Conservation (phyloP, 1,140 invertebrate species). For the Mamestra configurata region DNA sequence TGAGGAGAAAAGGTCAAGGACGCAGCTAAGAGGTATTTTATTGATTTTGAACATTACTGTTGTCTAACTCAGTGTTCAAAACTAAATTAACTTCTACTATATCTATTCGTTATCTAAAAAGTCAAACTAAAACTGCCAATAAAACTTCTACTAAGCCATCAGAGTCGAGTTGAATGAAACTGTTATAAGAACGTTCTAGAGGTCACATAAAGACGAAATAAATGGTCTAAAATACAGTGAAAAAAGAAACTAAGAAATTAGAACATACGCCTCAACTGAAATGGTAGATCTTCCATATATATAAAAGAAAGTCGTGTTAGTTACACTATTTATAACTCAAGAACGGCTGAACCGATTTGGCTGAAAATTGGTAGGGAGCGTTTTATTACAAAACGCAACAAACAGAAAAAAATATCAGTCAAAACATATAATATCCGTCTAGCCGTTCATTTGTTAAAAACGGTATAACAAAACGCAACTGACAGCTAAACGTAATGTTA, state of each 20-base stretch:
- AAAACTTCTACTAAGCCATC: background rate
- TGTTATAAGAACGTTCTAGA: background rate
- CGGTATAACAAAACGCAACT: too few species aligned
- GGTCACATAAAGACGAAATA: background rate
- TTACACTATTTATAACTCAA: constrained; percentile 55
- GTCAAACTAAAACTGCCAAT: background rate
- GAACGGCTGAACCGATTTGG: constrained; percentile 51
- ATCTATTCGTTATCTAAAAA: background rate
- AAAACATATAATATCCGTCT: too few species aligned
- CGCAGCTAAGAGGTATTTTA: too few species aligned
- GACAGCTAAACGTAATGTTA: too few species aligned
- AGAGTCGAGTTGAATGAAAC: background rate
- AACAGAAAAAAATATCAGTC: too few species aligned
- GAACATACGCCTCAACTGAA: background rate
- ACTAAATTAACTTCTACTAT: background rate
- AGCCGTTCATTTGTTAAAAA: too few species aligned
- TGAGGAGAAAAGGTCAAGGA: too few species aligned
- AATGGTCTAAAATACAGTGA: background rate
- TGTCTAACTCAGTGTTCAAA: background rate
- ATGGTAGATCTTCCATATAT: constrained; percentile 33
- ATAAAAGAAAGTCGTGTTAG: constrained; percentile 55
- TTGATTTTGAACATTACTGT: too few species aligned
- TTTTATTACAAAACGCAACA: too few species aligned
- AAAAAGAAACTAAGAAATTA: background rate
- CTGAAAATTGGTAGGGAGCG: too few species aligned